Evolutionary conservation across 2,888 invertebrate genomes (phyloP).

Genomic region (Muschampia plurimacula): DNA sequence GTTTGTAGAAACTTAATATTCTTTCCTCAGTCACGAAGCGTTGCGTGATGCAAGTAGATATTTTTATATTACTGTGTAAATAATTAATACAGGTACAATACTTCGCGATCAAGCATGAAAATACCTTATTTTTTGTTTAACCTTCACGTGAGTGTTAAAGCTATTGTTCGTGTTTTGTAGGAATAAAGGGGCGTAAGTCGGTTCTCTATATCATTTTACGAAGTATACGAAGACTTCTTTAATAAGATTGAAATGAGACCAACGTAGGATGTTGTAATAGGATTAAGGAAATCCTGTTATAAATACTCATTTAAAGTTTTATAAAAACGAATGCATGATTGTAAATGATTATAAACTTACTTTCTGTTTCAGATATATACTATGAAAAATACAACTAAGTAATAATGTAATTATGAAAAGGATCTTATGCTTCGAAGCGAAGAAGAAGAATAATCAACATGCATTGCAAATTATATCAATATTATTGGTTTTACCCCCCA

Average conservation of each 20-base stretch:
- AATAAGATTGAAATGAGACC: not conserved
- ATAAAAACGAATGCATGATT: not conserved
- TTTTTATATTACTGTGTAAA: slow-evolving; percentile 19
- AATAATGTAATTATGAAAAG: slow-evolving; percentile 83
- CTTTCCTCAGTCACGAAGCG: slow-evolving; percentile 30
- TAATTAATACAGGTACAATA: slow-evolving; percentile 13
- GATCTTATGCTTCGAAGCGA: slow-evolving; percentile 68
- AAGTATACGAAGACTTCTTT: not conserved
- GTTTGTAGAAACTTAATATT: slow-evolving; percentile 5
- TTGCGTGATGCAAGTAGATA: slow-evolving; percentile 27
- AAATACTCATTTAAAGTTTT: no score
- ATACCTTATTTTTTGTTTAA: not conserved
- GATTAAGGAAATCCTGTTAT: not conserved
- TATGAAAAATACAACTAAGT: slow-evolving; percentile 52
- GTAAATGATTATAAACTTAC: not conserved
- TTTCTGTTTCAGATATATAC: slow-evolving; percentile 71
- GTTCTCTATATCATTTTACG: no score
- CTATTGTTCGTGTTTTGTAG: slow-evolving; percentile 5
- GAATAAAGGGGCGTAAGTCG: not conserved
- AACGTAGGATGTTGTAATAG: not conserved
- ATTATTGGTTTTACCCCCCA: slow-evolving; percentile 74
- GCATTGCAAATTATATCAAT: slow-evolving; percentile 74
- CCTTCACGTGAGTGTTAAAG: slow-evolving; percentile 6
- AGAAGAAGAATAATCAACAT: slow-evolving; percentile 72
- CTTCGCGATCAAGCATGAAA: slow-evolving; percentile 25